Evolutionary conservation across 2,888 invertebrate species (phyloP), one percentile per base, ranked within the genome.

Genomic region (Polymixis flavicincta): DNA sequence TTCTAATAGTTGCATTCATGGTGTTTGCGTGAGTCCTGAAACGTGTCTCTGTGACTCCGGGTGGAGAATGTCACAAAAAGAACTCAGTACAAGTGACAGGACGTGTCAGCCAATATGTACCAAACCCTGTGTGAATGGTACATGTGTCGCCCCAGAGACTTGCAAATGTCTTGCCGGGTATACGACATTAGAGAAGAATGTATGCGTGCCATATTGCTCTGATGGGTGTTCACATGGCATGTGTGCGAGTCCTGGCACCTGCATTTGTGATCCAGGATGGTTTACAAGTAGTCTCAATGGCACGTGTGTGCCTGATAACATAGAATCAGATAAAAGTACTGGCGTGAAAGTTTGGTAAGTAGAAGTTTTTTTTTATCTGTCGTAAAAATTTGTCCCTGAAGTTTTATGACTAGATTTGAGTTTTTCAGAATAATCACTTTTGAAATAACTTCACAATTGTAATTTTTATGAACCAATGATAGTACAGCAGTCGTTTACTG

Each of bases 121-220:
- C 3, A 70, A 70, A n/a, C 25, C 22, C 22, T 81, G 81, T 61
- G 19, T 73, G 6, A 81, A 81, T 19, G 70, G 69, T 13, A 63
- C 25, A 7, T 81, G 81, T 60, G 54, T 66, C 19, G 80, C 75
- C 5, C 83, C 81, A 0, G 72, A 85, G 7, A 79, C 63, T n/a
- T 86, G 86, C 11, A 28, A 70, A 54, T 85, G 82, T 63, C 60
- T 71, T 19, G 7, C 57, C 1, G 78, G 82, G 0, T 82, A 69
- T 45, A 22, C 19, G 25, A 14, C 28, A 32, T 22, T 52, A 13
- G 45, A 59, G 2, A 71, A 42, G 8, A 57, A 71, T 64, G 37
- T 71, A 57, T 82, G 82, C 22, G 8, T 22, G 37, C 82, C 81
- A 13, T 4, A 68, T 42, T 82, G 82, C 54, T 64, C 67, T 1